phyloP scores from a whole-genome alignment of 2,113 vertebrate species.

The Dipodomys ordii region DNA sequence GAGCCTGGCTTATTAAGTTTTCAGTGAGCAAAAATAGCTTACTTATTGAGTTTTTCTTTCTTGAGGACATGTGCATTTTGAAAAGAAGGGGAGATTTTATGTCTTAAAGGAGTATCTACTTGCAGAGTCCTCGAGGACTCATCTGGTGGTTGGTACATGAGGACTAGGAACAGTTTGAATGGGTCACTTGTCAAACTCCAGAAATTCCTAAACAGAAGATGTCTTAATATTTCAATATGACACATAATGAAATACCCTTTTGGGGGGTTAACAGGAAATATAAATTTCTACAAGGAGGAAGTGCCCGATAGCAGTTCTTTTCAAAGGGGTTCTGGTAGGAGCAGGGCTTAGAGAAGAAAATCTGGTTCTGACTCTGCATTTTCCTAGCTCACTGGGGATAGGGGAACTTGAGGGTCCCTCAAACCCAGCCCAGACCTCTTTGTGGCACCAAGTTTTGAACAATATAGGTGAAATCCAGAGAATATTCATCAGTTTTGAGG shows the following conservation, averaged over 20 bases:
- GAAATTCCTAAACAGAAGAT: slow-evolving; percentile 26
- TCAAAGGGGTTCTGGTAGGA: background rate
- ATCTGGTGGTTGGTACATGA: background rate
- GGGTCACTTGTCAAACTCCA: background rate
- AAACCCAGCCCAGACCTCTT: background rate
- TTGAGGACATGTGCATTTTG: background rate
- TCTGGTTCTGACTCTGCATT: background rate
- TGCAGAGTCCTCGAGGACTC: background rate
- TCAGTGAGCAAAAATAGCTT: background rate
- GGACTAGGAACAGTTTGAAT: background rate
- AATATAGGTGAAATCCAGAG: background rate
- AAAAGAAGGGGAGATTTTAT: slow-evolving; percentile 4
- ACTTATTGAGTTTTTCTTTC: background rate
- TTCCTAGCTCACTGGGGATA: background rate
- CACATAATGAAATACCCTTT: background rate
- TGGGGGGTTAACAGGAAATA: background rate
- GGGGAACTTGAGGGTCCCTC: background rate
- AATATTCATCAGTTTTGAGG: slow-evolving; percentile 1
- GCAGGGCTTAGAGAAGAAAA: background rate
- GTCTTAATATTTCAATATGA: slow-evolving; percentile 22
- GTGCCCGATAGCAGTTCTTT: background rate
- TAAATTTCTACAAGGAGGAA: slow-evolving; percentile 22
- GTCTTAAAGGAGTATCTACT: background rate
- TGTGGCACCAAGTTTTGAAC: background rate
- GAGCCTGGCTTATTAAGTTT: background rate